These are phyloP conservation scores for Anadara kagoshimensis DNA, from an alignment of 1,140 invertebrate genomes.

Conservation along the genomic window DNA sequence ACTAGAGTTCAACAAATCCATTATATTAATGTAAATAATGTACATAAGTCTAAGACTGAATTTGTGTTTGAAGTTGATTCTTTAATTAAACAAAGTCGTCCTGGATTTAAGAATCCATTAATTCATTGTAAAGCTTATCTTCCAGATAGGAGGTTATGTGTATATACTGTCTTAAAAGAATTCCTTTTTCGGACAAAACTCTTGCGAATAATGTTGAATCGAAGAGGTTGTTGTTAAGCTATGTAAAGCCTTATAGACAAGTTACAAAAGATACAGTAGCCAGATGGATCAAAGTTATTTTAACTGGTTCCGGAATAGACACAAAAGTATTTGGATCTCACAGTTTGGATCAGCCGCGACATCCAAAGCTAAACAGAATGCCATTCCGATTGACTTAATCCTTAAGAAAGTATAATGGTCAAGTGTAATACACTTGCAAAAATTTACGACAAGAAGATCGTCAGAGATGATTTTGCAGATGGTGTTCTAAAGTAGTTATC, in stretches of 20 bases:
- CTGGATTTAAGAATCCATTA: constrained; percentile 7
- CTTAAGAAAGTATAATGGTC: not conserved
- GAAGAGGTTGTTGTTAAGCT: not conserved
- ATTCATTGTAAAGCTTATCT: constrained; percentile 15
- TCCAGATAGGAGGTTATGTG: constrained; percentile 26
- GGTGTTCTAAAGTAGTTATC: not conserved
- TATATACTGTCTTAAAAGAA: constrained; percentile 25
- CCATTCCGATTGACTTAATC: no score
- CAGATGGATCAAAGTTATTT: not conserved
- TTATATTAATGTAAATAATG: constrained; percentile 16
- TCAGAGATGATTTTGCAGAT: not conserved
- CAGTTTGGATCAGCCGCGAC: not conserved
- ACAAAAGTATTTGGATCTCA: not conserved
- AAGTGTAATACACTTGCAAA: not conserved
- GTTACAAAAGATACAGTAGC: constrained; percentile 23
- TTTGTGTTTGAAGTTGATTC: constrained; percentile 19
- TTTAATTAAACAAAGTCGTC: constrained; percentile 23
- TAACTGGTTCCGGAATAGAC: not conserved
- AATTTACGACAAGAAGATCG: not conserved
- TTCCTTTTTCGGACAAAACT: constrained; percentile 17
- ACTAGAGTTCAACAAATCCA: constrained; percentile 9
- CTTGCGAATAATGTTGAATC: not conserved
- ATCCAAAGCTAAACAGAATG: no score
- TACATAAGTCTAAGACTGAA: constrained; percentile 11
- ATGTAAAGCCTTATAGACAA: constrained; percentile 8